Evolutionary conservation across 2,888 invertebrate species (phyloP).

Genomic region (Entomobrya proxima): DNA sequence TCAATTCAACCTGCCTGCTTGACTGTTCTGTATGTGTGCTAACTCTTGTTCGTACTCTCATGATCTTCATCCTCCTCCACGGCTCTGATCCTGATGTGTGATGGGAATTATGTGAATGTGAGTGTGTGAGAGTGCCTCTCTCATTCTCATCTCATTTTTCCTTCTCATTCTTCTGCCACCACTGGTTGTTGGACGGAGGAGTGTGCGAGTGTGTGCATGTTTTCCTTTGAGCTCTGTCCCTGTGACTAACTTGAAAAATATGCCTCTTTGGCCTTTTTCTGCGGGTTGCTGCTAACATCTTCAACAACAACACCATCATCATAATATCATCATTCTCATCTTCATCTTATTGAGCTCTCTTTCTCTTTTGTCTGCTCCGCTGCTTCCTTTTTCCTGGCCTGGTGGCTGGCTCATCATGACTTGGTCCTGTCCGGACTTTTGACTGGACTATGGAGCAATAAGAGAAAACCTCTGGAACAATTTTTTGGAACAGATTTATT

Average conservation of each 20-base stretch:
- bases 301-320: conserved; percentile 1
- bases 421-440: not conserved
- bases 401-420: not conserved
- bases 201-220: not conserved
- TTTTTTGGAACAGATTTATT: conserved; percentile 36
- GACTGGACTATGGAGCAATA: conserved; percentile 39
- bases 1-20: conserved; percentile 48
- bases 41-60: conserved; percentile 38
- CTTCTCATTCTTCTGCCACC: not conserved
- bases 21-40: conserved; percentile 31
- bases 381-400: not conserved
- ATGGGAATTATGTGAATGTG: conserved; percentile 60
- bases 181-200: not conserved
- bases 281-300: conserved; percentile 50
- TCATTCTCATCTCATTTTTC: conserved; percentile 10
- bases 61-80: not conserved
- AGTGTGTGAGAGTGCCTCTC: not conserved
- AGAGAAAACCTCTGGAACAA: conserved; percentile 16
- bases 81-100: conserved; percentile 47
- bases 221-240: not conserved
- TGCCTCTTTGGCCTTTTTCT: conserved; percentile 41
- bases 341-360: not conserved
- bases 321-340: not conserved
- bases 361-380: not conserved
- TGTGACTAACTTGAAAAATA: conserved; percentile 44